Evolutionary conservation across 2,113 vertebrate species (phyloP).

Genomic region (Nicator chloris): DNA sequence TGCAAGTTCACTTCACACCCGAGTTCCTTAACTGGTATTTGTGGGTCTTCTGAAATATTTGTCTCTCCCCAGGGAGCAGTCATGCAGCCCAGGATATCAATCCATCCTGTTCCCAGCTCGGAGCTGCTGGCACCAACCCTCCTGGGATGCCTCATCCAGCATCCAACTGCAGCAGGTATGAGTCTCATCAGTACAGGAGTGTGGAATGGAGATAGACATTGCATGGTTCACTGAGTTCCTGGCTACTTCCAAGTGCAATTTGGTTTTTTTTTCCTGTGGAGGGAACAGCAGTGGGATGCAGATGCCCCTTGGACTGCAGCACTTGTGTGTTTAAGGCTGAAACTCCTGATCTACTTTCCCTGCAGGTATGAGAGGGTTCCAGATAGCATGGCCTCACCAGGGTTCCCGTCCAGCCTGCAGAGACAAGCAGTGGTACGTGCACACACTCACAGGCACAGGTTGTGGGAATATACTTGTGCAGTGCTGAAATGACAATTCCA

Average conservation of each 20-base stretch:
- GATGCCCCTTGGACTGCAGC: fast-evolving
- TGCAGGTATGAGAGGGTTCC: constrained; percentile 72
- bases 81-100: constrained; percentile 77
- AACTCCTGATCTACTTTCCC: not conserved
- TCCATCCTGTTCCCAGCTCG: constrained; percentile 66
- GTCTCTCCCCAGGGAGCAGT: constrained; percentile 82
- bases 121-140: constrained; percentile 59
- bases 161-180: constrained; percentile 59
- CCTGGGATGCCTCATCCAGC: constrained; percentile 58
- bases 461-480: fast-evolving
- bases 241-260: not conserved
- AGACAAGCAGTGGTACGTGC: constrained; percentile 80
- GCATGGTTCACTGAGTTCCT: not conserved
- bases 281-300: fast-evolving
- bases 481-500: fast-evolving
- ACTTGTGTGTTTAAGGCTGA: not conserved
- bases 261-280: not conserved
- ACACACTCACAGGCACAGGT: not conserved
- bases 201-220: too few relatives aligned
- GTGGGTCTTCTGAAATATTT: not conserved
- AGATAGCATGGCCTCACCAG: constrained; percentile 54
- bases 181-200: fast-evolving
- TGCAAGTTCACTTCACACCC: not conserved
- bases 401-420: constrained; percentile 74
- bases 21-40: not conserved